Conservation (phyloP, 1,140 invertebrate species). For the Ceratosolen fusciceps region DNA sequence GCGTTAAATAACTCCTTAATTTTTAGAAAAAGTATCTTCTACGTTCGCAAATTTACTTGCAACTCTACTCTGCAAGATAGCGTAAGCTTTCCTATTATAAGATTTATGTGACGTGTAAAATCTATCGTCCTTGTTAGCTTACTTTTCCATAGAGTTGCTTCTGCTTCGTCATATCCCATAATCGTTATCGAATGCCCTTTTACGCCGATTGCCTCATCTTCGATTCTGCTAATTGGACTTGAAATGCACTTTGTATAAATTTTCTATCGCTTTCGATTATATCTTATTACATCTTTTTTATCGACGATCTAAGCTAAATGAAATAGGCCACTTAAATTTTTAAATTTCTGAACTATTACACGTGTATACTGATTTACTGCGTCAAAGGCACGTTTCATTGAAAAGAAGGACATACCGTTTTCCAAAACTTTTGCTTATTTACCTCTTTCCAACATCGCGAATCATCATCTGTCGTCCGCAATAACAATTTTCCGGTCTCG, state of each 20-base stretch:
- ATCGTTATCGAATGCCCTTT: neutral
- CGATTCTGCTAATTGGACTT: neutral
- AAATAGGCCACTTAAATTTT: constrained; percentile 36
- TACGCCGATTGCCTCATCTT: neutral
- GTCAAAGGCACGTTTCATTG: constrained; percentile 44
- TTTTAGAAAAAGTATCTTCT: constrained; percentile 12
- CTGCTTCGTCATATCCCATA: neutral
- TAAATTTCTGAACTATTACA: constrained; percentile 21
- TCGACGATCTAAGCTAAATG: constrained; percentile 22
- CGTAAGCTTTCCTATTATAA: neutral
- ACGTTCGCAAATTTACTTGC: neutral
- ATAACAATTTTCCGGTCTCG: neutral
- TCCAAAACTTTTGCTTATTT: constrained; percentile 19
- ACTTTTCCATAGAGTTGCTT: neutral
- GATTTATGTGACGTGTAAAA: constrained; percentile 12
- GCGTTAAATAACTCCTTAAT: constrained; percentile 23
- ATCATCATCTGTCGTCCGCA: constrained; percentile 9
- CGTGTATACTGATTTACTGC: neutral
- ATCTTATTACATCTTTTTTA: neutral
- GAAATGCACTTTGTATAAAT: too few species aligned
- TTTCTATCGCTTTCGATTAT: neutral
- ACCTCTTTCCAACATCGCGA: neutral
- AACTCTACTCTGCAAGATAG: constrained; percentile 29
- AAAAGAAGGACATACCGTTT: constrained; percentile 25
- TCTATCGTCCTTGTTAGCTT: neutral